These are phyloP conservation scores for Tetramorium alpestre DNA, from an alignment of 1,140 invertebrate species.

Conservation along the genomic window DNA sequence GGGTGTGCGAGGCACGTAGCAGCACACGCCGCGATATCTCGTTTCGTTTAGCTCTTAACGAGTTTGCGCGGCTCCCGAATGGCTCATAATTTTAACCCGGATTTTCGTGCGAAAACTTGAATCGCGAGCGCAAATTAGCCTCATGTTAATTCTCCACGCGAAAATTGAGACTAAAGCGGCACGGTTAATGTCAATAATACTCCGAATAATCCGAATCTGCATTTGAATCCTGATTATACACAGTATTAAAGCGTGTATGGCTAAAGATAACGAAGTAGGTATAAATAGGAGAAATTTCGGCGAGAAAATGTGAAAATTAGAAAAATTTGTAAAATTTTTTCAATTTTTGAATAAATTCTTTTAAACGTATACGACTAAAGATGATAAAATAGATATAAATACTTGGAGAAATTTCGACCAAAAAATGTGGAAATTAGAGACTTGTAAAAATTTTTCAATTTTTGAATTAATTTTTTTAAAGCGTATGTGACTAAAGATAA, in stretches of 20 bases:
- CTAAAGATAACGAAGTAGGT: not conserved
- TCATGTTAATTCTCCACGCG: not conserved
- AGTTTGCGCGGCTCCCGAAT: constrained; percentile 48
- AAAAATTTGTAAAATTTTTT: too few relatives aligned
- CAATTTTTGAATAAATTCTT: too few relatives aligned
- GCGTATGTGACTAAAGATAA: not conserved
- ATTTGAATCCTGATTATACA: not conserved
- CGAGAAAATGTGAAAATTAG: not conserved
- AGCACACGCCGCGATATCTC: constrained; percentile 20
- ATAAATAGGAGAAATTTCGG: not conserved
- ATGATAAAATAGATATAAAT: too few relatives aligned
- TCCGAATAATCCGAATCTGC: not conserved
- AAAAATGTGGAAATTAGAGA: too few relatives aligned
- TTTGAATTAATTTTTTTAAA: too few relatives aligned
- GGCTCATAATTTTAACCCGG: constrained; percentile 43
- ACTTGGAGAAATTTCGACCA: too few relatives aligned
- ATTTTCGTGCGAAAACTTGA: constrained; percentile 33
- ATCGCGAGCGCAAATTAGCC: constrained; percentile 8
- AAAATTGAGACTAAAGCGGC: not conserved
- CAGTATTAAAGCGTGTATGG: not conserved
- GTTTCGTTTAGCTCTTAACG: constrained; percentile 58
- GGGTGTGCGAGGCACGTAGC: constrained; percentile 25
- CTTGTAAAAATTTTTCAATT: too few relatives aligned
- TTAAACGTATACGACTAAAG: too few relatives aligned
- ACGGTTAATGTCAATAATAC: not conserved